Evolutionary conservation across 2,797 vertebrate genomes (phyloP), one percentile per base, ranked within the genome.

Genomic region (Sparidentex hasta): DNA sequence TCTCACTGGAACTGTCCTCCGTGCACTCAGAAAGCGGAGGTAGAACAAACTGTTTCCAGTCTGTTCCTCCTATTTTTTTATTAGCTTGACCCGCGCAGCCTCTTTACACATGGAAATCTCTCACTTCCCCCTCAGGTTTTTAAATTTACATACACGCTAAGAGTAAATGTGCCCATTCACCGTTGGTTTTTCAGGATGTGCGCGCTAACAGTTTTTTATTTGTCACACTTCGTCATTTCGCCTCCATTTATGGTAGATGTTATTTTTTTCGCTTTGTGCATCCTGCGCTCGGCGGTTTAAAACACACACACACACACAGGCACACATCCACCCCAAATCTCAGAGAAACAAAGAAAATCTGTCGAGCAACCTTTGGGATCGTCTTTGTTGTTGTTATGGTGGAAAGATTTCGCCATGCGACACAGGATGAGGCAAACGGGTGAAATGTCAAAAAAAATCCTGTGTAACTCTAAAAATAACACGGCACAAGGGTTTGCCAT

Each of bases 401-500:
- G 86, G 85, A 89, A 84, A 86, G 80, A 91, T 92, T 92, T 91
- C 81, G 50, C 85, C 80, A 83, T 83, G 87, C n/a, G 76, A 88
- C 87, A 76, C 78, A 85, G 86, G 83, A 90, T 94, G 92, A 92
- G 87, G 92, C 91, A 93, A 94, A 90, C 83, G 63, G 81, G 65
- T 92, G 91, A 93, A 94, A 92, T 90, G 90, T 90, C 90, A 89
- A 89, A 90, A 89, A 90, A 88, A 46, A 46, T 83, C 73, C 74
- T 65, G 80, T 85, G 83, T 73, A 74, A 66, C 79, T 87, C 87
- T 86, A 90, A 92, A 92, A 92, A 93, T 90, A 90, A 84, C 80
- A 78, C 74, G 76, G 83, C 59, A 81, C 81, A 78, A 75, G 78
- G 78, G 78, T 77, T 33, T 90, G 89, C 80, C 83, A 59, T 92